Conservation (phyloP, 2,888 invertebrate species). For the Thera obeliscata region DNA sequence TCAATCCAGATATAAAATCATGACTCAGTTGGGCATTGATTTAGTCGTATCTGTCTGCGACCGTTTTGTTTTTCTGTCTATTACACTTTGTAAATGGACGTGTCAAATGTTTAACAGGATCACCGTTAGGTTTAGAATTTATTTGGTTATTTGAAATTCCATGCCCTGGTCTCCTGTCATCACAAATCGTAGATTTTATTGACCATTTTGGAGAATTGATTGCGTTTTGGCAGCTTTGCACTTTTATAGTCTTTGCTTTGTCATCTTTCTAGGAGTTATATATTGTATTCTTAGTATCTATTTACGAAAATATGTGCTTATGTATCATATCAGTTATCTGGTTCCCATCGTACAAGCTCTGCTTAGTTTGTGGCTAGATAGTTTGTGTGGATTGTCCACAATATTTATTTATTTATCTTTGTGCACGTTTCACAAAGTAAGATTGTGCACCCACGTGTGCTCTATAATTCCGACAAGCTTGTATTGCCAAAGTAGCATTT, state of each 20-base stretch:
- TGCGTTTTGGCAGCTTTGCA: background rate
- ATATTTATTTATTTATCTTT: background rate
- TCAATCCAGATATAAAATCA: conserved; percentile 44
- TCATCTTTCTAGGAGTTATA: no score
- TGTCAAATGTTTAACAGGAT: conserved; percentile 19
- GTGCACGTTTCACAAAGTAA: conserved; percentile 6
- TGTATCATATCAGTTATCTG: background rate
- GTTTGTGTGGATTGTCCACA: background rate
- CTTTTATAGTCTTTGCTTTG: background rate
- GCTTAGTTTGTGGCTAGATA: background rate
- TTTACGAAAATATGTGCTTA: background rate
- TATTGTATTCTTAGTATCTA: no score
- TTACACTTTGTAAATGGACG: conserved; percentile 30
- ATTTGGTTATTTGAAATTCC: background rate
- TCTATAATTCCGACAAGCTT: conserved; percentile 19
- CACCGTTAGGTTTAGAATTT: conserved; percentile 9
- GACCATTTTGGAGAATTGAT: background rate
- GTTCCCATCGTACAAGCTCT: no score
- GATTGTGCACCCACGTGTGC: conserved; percentile 17
- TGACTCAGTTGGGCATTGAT: conserved; percentile 50
- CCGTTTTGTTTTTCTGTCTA: conserved; percentile 38
- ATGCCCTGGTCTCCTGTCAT: background rate
- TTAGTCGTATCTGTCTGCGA: conserved; percentile 47
- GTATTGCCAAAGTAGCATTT: conserved; percentile 23
- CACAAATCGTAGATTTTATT: background rate